These are phyloP conservation scores for Spodoptera littoralis DNA, from an alignment of 2,888 invertebrate genomes.

Conservation along the genomic window DNA sequence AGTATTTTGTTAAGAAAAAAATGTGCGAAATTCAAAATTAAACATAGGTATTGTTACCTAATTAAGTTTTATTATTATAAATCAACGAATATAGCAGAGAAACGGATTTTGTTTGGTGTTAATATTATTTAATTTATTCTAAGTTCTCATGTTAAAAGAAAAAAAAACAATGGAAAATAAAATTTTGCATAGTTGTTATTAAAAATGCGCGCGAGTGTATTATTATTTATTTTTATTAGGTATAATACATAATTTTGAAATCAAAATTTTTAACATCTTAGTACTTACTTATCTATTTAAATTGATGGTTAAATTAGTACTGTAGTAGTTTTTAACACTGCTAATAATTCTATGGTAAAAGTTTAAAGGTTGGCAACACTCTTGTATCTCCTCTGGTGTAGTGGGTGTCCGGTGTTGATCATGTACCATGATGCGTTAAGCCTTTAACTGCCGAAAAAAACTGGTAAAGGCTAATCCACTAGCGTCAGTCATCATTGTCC, in stretches of 20 bases:
- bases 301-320: conserved; percentile 29
- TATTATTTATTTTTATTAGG: conserved; percentile 45
- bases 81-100: conserved; percentile 11
- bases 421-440: no score
- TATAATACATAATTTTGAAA: conserved; percentile 18
- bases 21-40: no score
- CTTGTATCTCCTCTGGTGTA: no score
- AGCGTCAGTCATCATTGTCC: no score
- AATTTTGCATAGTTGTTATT: conserved; percentile 1
- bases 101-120: conserved; percentile 23
- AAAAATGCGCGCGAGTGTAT: conserved; percentile 26
- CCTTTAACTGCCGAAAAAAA: no score
- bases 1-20: conserved; percentile 6
- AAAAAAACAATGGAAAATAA: background rate
- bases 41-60: no score
- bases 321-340: conserved; percentile 25
- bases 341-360: conserved; percentile 3
- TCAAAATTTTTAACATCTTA: conserved; percentile 33
- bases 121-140: conserved; percentile 9
- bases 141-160: conserved; percentile 18
- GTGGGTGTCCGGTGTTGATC: no score
- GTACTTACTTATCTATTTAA: conserved; percentile 47
- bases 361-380: no score
- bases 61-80: background rate
- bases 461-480: no score